Conservation (phyloP, 2,888 invertebrate species). For the Cephus nigrinus region DNA sequence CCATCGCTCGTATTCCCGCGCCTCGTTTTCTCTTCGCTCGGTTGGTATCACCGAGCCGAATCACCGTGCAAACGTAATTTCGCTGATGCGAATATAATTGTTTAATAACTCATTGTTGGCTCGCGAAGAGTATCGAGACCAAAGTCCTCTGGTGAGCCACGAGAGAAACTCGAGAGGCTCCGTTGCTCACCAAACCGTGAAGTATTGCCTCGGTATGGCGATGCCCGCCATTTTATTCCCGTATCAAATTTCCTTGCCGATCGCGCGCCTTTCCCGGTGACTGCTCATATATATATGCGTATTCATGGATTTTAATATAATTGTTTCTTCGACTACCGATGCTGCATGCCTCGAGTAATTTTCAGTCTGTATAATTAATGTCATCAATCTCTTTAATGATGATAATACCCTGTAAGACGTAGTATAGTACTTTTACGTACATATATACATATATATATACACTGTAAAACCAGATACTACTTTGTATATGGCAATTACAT, state of each 20-base stretch:
- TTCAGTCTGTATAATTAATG: neutral
- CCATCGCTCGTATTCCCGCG: neutral
- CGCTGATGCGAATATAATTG: conserved; percentile 39
- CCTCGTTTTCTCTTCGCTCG: neutral
- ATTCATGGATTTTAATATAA: neutral
- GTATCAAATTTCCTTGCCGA: neutral
- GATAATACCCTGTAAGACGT: neutral
- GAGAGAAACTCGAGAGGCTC: neutral
- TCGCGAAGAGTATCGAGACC: neutral
- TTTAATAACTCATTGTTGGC: conserved; percentile 39
- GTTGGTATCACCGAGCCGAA: conserved; percentile 24
- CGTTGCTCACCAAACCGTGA: neutral
- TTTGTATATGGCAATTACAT: neutral
- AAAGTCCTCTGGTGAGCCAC: neutral
- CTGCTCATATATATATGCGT: neutral
- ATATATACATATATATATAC: neutral
- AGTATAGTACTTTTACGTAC: neutral
- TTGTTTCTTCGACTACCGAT: neutral
- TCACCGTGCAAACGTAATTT: conserved; percentile 30
- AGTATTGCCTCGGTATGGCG: neutral
- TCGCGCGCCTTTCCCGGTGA: neutral
- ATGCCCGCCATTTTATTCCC: neutral
- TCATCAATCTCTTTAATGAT: neutral
- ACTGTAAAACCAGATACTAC: neutral
- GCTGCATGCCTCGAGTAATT: neutral